Base-by-base conservation (phyloP, 2,113 vertebrate species). In the Rhadina sibilatrix region DNA sequence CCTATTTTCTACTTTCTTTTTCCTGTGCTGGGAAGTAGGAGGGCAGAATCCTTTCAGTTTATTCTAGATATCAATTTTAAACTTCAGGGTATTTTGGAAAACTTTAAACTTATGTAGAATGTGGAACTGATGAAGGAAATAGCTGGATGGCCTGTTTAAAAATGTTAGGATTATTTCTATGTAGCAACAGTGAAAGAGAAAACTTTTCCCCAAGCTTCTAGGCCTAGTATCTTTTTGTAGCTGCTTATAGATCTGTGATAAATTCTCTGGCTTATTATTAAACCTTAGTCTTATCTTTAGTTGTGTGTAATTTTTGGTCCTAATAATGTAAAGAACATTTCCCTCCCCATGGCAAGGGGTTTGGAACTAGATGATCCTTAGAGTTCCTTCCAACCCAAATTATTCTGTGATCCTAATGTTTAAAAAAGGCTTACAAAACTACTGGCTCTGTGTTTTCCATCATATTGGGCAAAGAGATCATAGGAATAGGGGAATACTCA, bases 171-270 rank as follows among this genome's bases (percentile, higher is more conserved):
- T 71, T 92, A 65, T 78, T 82, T 86, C n/a, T 74, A 15, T 60
- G 47, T 80, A 74, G 47, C 54, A 76, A 44, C 17, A 69, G 54
- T 49, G 27, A 61, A 59, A 94, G 64, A 85, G 28, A 74, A 63
- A 72, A 82, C 4, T 5, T 40, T 97, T 90, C 68, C 83, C 95
- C 87, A 84, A 17, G 86, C 35, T 94, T 86, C 87, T 87, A 89
- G 89, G 65, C 57, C 96, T 90, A 94, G 66, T 82, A 35, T 50
- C 83, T 85, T 83, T 88, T 96, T 66, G 54, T 95, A 93, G 93
- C 90, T 96, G 65, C 42, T 91, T 93, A 28, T 53, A 78, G 54
- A 83, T 91, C 86, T 97, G 84, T 95, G 91, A 91, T 94, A 90
- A 92, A 76, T 94, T 88, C 61, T 97, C 94, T 89, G 35, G 66